Evolutionary conservation across 2,113 vertebrate genomes (phyloP).

Genomic region (Chionomys nivalis): DNA sequence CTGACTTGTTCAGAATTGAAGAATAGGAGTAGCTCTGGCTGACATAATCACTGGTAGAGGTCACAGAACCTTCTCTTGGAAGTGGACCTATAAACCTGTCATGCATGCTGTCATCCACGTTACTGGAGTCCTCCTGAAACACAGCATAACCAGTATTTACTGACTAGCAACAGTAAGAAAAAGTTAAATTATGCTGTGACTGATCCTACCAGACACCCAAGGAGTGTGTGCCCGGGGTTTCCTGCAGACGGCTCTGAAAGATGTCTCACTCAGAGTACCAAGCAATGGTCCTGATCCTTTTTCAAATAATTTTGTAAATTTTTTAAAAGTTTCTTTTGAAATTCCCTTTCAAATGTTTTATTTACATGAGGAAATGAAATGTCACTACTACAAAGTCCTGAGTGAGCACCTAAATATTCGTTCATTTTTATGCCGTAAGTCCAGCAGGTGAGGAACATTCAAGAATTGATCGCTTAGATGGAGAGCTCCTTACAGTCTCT

Average conservation of each 20-base stretch:
- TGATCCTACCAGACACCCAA: conserved; percentile 17
- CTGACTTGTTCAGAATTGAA: conserved; percentile 97
- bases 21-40: conserved; percentile 97
- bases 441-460: not conserved
- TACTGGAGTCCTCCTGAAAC: conserved; percentile 92
- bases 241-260: not conserved
- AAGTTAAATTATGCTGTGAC: not conserved
- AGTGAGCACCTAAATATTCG: not conserved
- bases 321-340: not conserved
- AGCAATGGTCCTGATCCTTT: not conserved
- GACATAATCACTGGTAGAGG: conserved; percentile 94
- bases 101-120: conserved; percentile 91
- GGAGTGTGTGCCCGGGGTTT: not conserved
- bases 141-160: conserved; percentile 63
- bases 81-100: conserved; percentile 96
- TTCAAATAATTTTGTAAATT: conserved; percentile 34
- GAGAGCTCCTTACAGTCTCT: not conserved
- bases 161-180: conserved; percentile 16
- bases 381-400: not conserved
- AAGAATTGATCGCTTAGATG: not conserved
- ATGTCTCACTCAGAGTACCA: not conserved
- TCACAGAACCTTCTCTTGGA: conserved; percentile 92
- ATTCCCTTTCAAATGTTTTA: conserved; percentile 40
- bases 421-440: conserved; percentile 15
- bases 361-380: conserved; percentile 2